Base-by-base conservation (phyloP, 1,140 invertebrate genomes). In the Sminthurinus signatus region DNA sequence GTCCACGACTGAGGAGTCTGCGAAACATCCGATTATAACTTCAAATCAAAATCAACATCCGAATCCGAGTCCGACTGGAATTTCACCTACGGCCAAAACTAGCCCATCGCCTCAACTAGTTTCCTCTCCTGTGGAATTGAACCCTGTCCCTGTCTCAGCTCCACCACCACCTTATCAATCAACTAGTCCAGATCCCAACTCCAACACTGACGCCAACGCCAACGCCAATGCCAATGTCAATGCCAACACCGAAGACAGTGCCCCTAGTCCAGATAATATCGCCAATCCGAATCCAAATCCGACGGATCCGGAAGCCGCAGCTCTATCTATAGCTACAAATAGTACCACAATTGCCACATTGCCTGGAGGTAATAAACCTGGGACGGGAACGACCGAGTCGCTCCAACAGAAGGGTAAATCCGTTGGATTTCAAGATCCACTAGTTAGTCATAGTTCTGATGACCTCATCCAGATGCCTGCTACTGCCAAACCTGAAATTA, bases 401-500 rank as follows among this genome's bases (percentile, higher is more conserved):
- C n/a, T n/a, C n/a, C 15, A 15, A 8, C 48, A 44, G 23, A 36
- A 44, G 15, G 59, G 46, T 15, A 69, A 65, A 67, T 48, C 50
- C 43, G 70, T 72, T 28, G 67, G 64, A 31, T 72, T 72, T 62
- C 67, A 72, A 42, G 70, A 69, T 39, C 70, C 70, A 21, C 60
- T 72, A 28, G 65, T 42, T 64, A 23, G 25, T 51, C 19, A 62
- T 42, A 57, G 32, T 36, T 36, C 5, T 15, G 32, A 25, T 48
- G 44, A 48, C n/a, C 17, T 19, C 44, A n/a, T n/a, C 17, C 4
- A 27, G 3, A 4, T 15, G 2, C 28, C 31, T 25, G 23, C 44
- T 8, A 48, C 44, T 19, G 17, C 44, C 44, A 36, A 60, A 23
- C 70, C 70, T 12, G 70, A 72, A 60, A 72, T 72, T 55, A 69